phyloP scores from a whole-genome alignment of 2,797 vertebrate genomes.

The Kryptolebias ocellatus region DNA sequence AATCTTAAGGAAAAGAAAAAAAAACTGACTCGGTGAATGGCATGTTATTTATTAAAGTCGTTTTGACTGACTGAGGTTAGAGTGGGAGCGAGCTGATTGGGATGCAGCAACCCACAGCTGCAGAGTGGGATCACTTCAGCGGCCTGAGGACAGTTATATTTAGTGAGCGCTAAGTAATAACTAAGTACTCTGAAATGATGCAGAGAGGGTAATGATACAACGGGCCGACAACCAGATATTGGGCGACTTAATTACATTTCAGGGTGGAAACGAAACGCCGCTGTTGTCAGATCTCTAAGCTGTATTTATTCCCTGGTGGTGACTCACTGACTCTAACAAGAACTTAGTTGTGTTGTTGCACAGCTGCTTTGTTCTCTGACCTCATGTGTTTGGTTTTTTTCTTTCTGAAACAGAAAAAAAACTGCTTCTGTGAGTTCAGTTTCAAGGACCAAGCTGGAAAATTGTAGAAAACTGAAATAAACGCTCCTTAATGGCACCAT shows the following conservation, averaged over 20 bases:
- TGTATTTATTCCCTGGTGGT: slow-evolving; percentile 70
- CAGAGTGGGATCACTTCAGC: slow-evolving; percentile 53
- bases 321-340: slow-evolving; percentile 61
- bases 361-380: slow-evolving; percentile 21
- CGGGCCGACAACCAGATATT: slow-evolving; percentile 77
- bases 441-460: too few relatives aligned
- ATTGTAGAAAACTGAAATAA: too few relatives aligned
- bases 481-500: too few relatives aligned
- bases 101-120: slow-evolving; percentile 74
- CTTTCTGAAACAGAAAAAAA: not conserved
- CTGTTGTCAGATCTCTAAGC: slow-evolving; percentile 66
- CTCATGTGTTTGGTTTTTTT: slow-evolving; percentile 3
- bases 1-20: slow-evolving; percentile 44
- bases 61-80: slow-evolving; percentile 55
- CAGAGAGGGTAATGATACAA: slow-evolving; percentile 79
- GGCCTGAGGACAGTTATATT: slow-evolving; percentile 78
- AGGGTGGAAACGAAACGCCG: slow-evolving; percentile 62
- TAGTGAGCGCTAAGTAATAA: slow-evolving; percentile 82
- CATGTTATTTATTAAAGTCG: slow-evolving; percentile 68
- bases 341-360: slow-evolving; percentile 8
- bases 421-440: too few relatives aligned
- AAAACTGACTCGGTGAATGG: slow-evolving; percentile 55
- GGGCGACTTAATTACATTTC: slow-evolving; percentile 77
- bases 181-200: slow-evolving; percentile 76
- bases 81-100: slow-evolving; percentile 49